Evolutionary conservation across 2,888 invertebrate species (phyloP), one percentile per base, ranked within the genome.

Genomic region (Anorthoa munda): DNA sequence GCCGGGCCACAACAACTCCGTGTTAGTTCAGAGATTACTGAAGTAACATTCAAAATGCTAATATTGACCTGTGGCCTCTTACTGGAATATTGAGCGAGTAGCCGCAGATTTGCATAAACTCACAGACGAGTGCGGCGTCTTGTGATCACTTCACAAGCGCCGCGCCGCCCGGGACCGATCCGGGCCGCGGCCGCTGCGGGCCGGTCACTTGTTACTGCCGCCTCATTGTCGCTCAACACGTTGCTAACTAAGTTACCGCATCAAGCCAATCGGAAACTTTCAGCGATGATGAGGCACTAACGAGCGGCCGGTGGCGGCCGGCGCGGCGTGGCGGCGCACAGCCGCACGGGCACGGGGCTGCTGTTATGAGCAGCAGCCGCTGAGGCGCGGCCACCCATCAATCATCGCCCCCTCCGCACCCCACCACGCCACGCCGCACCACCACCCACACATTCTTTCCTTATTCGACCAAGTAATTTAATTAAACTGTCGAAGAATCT

Each of bases 401-500:
- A 67, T 72, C 79, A 70, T 26, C 23, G 59, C 56, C 66, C 26
- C 31, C 2, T 18, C 18, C 21, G 26, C 39, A 15, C 53, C 23
- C 0, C 31, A 2, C 66, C 68, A 4, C 51, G 4, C 53, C 60
- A 15, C 23, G 26, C 66, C 64, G 9, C 63, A 51, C 13, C 65
- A 11, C 59, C 67, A 18, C 77, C 73, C 51, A 61, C 71, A 71
- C 73, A 63, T 71, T 73, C 68, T 82, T 79, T 83, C 69, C 76
- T 84, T 71, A 68, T 70, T 71, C 50, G 61, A 53, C 39, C 63
- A 58, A 81, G 71, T 76, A 85, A 85, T 85, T 83, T 85, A 85
- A 85, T 83, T 82, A 85, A 83, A 82, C 75, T 79, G 71, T 72
- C 85, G 58, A 85, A 83, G 73, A 79, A 73, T 83, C 83, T 65